Percentiles rank a stretch among this genome's conserved stretches.
Conservation (phyloP, 1,140 invertebrate genomes). For the Drosophila burlai region DNA sequence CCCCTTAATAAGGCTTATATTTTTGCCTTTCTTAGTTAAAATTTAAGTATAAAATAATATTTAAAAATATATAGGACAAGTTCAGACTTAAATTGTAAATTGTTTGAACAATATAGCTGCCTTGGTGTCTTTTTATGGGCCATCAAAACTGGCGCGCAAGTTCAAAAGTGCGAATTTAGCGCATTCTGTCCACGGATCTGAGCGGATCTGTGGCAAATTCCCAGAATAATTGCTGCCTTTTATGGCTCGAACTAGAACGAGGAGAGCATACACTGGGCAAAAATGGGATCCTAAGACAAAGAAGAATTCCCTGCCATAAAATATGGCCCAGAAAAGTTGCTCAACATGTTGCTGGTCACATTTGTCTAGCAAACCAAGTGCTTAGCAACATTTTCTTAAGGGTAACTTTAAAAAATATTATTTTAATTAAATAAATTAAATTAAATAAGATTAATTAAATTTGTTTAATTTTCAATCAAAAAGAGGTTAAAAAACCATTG, state of each 20-base stretch:
- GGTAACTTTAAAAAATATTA: neutral
- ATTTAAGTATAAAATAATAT: neutral
- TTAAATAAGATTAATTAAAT: neutral
- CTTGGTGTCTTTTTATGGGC: neutral
- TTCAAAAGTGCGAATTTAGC: slow-evolving; percentile 37
- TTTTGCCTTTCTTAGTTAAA: neutral
- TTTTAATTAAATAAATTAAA: neutral
- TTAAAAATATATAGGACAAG: no score
- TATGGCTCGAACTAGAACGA: slow-evolving; percentile 26
- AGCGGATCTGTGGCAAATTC: slow-evolving; percentile 26
- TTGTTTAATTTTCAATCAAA: neutral
- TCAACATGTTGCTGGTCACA: neutral
- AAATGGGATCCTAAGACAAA: neutral
- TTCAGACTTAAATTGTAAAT: neutral
- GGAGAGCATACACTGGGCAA: slow-evolving; percentile 12
- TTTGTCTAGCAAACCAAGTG: neutral
- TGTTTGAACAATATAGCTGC: neutral
- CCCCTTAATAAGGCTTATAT: rapidly evolving
- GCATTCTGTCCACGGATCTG: slow-evolving; percentile 6
- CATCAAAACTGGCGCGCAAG: slow-evolving; percentile 42
- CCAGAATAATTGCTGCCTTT: slow-evolving; percentile 16
- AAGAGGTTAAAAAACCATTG: neutral
- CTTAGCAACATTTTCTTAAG: neutral
- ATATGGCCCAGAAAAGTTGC: neutral
- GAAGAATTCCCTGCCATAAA: neutral